phyloP scores from a whole-genome alignment of 2,113 vertebrate species.

The Ictalurus furcatus region DNA sequence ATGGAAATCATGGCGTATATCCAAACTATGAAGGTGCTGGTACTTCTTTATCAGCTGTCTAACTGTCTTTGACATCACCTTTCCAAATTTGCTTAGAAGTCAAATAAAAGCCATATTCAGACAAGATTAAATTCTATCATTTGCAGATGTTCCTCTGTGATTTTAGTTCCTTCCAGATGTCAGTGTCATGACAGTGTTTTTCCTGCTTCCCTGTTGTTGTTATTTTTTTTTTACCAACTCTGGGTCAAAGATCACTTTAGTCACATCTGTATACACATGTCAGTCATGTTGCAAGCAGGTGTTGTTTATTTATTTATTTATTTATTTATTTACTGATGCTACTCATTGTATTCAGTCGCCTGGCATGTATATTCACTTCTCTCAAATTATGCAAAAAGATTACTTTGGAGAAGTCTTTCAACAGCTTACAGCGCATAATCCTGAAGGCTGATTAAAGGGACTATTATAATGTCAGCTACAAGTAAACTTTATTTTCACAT shows the following conservation, averaged over 20 bases:
- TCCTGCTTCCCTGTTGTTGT: background rate
- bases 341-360: background rate
- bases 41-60: background rate
- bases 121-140: background rate
- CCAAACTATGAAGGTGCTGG: background rate
- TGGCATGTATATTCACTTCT: background rate
- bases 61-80: background rate
- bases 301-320: background rate
- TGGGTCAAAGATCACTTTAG: background rate
- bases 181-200: background rate
- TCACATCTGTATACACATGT: background rate
- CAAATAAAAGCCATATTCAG: background rate
- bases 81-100: background rate
- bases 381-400: background rate
- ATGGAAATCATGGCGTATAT: conserved; percentile 4
- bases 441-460: background rate
- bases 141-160: background rate
- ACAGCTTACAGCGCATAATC: background rate
- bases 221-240: background rate
- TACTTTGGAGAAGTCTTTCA: background rate
- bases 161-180: background rate
- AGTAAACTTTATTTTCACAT: background rate
- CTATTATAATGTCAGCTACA: background rate
- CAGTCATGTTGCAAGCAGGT: background rate
- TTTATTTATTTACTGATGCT: background rate